Base-by-base conservation (phyloP, 1,140 invertebrate species). In the Belonocnema kinseyi region DNA sequence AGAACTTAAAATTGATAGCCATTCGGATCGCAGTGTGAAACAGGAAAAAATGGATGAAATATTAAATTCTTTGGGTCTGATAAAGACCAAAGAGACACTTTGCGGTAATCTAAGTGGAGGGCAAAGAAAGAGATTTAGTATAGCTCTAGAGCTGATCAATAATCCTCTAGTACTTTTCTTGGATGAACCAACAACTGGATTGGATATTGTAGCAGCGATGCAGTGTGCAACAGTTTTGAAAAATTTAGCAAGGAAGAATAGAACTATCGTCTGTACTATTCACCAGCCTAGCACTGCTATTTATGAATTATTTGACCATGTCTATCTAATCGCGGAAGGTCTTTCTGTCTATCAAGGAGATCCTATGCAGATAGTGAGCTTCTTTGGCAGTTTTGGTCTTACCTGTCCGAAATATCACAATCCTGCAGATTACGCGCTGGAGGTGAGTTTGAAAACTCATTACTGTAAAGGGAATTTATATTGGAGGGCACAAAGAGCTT, bases 341-440 rank as follows among this genome's bases (percentile, higher is more conserved):
- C 92, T 94, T 79, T 98, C 97, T 86, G 94, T 98, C 10, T 99
- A 97, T 87, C 93, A 96, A 85, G 97, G 97, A 3, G 91, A 94
- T 12, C 93, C 94, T 17, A 90, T 88, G 2, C 94, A 96, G 80
- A 95, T 97, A 0, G 93, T 98, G 0, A 92, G 93, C 0, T 98
- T 96, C 89, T 93, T 98, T 5, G 92, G 93, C 13, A 92, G 92
- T 0, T 88, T 95, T n/a, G 96, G 95, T 0, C 92, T 98, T 0
- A 91, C 95, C 3, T 98, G 97, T 90, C 97, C 97, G 0, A 93
- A 95, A 73, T 98, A 98, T 88, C 97, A 98, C 90, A 99, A 98
- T 90, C 97, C 97, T 1, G 97, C 97, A 4, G 97, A 98, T 92
- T 98, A 96, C 90, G 93, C 96, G 86, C 92, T 98, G 84, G 97